These are phyloP conservation scores for Acanthurus leucopareius DNA, from an alignment of 2,797 vertebrate genomes.

Conservation along the genomic window DNA sequence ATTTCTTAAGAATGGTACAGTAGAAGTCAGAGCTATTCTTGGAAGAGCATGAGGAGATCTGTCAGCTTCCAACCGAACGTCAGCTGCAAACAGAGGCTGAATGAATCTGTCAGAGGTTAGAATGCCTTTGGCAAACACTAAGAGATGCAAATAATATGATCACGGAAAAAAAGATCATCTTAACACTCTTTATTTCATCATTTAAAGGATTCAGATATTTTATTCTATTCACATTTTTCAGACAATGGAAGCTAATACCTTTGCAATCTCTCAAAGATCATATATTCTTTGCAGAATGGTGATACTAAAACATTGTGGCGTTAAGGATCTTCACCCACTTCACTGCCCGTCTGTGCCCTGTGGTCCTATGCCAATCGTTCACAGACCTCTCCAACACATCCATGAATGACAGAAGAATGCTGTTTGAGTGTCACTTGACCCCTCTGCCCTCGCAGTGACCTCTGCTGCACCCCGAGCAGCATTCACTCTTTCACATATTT, in stretches of 20 bases:
- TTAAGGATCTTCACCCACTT: conserved; percentile 48
- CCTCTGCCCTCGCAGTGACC: conserved; percentile 74
- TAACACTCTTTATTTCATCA: conserved; percentile 29
- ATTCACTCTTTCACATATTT: conserved; percentile 65
- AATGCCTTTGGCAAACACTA: conserved; percentile 62
- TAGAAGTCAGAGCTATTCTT: conserved; percentile 74
- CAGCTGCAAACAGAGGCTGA: conserved; percentile 73
- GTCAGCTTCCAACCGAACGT: conserved; percentile 64
- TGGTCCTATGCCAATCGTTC: conserved; percentile 52
- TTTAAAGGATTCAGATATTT: conserved; percentile 11
- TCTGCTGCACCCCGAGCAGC: conserved; percentile 66
- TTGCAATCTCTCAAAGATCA: conserved; percentile 17
- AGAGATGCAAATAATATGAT: conserved; percentile 68
- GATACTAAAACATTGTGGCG: conserved; percentile 34
- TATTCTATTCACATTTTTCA: conserved; percentile 24
- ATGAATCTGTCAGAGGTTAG: conserved; percentile 67
- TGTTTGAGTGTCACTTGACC: conserved; percentile 85
- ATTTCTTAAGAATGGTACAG: conserved; percentile 70
- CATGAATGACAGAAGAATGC: conserved; percentile 74
- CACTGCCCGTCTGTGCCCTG: conserved; percentile 52
- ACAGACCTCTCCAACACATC: conserved; percentile 47
- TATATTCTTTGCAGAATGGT: conserved; percentile 5
- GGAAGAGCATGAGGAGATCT: conserved; percentile 72
- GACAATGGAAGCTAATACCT: background rate
- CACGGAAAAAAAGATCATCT: conserved; percentile 12